phyloP scores from a whole-genome alignment of 2,797 vertebrate species.

The Tapera naevia region DNA sequence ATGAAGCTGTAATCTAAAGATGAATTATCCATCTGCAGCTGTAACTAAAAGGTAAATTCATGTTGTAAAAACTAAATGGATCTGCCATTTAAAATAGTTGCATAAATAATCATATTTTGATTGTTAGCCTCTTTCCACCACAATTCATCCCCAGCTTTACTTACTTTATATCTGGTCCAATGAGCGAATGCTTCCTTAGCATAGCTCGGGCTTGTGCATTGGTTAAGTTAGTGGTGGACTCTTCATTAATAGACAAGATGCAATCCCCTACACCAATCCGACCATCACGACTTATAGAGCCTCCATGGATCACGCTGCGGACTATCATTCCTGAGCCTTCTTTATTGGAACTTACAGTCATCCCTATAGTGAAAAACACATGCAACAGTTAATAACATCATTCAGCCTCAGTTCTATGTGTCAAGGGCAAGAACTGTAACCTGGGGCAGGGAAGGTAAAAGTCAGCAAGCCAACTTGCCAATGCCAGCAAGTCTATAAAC shows the following conservation, averaged over 20 bases:
- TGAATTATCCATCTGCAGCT: not conserved
- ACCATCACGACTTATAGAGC: conserved; percentile 92
- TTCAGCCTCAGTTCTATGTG: not conserved
- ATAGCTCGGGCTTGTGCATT: conserved; percentile 93
- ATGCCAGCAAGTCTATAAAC: not conserved
- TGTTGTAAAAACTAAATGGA: not conserved
- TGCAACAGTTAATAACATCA: not conserved
- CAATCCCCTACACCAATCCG: conserved; percentile 92
- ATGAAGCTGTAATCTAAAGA: not conserved
- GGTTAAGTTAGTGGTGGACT: conserved; percentile 86
- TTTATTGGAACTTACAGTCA: conserved; percentile 94
- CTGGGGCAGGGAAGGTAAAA: not conserved
- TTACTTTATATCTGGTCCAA: conserved; percentile 92
- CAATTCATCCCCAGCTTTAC: conserved; percentile 2
- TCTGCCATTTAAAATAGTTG: not conserved
- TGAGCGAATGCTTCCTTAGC: conserved; percentile 93
- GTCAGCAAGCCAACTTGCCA: not conserved
- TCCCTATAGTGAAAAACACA: conserved; percentile 77
- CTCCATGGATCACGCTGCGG: conserved; percentile 93
- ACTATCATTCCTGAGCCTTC: conserved; percentile 92
- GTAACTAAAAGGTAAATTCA: not conserved
- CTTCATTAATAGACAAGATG: conserved; percentile 92
- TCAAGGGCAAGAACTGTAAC: not conserved
- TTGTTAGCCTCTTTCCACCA: not conserved
- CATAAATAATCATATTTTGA: not conserved